Base-by-base conservation (phyloP, 2,113 vertebrate genomes). In the Rafetus swinhoei region DNA sequence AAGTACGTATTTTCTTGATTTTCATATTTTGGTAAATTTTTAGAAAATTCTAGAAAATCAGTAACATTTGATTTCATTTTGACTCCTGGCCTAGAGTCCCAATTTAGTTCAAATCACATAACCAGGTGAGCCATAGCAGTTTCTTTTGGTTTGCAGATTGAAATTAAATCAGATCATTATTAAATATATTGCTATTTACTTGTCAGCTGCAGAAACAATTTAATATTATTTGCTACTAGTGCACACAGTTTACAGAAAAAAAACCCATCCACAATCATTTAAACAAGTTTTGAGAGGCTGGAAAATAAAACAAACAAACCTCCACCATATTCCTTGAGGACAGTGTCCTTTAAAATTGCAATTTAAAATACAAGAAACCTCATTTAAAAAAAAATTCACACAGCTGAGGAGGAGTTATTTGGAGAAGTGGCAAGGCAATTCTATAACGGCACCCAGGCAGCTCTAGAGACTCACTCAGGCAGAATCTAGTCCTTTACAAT, bases 81-180 rank as follows among this genome's bases (percentile, higher is more conserved):
- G 81, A 24, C 13, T 89, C 60, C 45, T 87, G 74, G 32, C 72
- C 22, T 0, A 0, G 6, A 90, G 5, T 77, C 55, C 35, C 59
- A 81, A 18, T 4, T 88, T 29, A 18, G 56, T 62, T 85, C 77
- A 93, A 91, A 65, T 27, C 86, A 87, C 52, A 9, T 52, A 79
- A 1, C 9, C 16, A 35, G 19, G 16, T 74, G 87, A 90, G 32
- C 80, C 45, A 81, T 45, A 81, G 9, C 10, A 72, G 35, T 88
- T 82, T 93, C 22, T 4, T 53, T 81, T 87, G 56, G 5, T 76
- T 86, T 69, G n/a, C 52, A 81, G 82, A 84, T 81, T n/a, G 27
- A 19, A 84, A 35, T 8, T 3, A 91, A 93, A 77, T 25, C 2
- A 86, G 53, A 21, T 50, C 2, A 59, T 84, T 69, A 65, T 29